A percentile compares a stretch with the other conserved stretches of the same genome.
phyloP scores from a whole-genome alignment of 2,888 invertebrate species.

The Argyra leucocephala region DNA sequence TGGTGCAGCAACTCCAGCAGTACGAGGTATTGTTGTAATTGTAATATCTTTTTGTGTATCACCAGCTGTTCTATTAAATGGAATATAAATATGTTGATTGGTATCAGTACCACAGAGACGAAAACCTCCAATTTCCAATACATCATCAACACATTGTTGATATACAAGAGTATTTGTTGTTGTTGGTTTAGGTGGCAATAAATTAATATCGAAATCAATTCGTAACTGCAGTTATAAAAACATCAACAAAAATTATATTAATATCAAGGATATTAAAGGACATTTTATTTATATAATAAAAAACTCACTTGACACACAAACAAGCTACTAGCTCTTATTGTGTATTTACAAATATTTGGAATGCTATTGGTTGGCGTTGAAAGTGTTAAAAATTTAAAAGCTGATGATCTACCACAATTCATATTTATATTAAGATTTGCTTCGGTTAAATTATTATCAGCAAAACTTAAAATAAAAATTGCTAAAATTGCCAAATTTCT shows the following conservation, averaged over 20 bases:
- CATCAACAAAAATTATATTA: no score
- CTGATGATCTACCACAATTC: background rate
- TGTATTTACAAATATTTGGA: background rate
- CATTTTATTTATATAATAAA: background rate
- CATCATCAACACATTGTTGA: slow-evolving; percentile 30
- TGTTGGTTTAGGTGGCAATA: slow-evolving; percentile 30
- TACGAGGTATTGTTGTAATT: slow-evolving; percentile 25
- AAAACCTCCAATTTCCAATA: slow-evolving; percentile 28
- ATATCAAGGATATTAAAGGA: background rate
- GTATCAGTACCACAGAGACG: slow-evolving; percentile 51
- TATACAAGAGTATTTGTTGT: slow-evolving; percentile 23
- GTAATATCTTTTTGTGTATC: slow-evolving; percentile 22
- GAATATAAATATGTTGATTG: slow-evolving; percentile 47
- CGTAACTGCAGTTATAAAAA: slow-evolving; percentile 23
- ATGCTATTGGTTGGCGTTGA: background rate
- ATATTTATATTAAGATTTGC: background rate
- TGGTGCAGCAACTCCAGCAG: slow-evolving; percentile 22
- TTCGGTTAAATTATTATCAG: background rate
- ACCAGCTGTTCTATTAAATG: slow-evolving; percentile 32
- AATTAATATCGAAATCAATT: slow-evolving; percentile 31
- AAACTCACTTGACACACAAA: background rate
- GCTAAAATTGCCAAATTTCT: no score
- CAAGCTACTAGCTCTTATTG: background rate
- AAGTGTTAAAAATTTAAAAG: slow-evolving; percentile 5
- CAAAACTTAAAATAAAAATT: no score